Evolutionary conservation across 2,888 invertebrate genomes (phyloP).

Genomic region (Seira sanloemensis): DNA sequence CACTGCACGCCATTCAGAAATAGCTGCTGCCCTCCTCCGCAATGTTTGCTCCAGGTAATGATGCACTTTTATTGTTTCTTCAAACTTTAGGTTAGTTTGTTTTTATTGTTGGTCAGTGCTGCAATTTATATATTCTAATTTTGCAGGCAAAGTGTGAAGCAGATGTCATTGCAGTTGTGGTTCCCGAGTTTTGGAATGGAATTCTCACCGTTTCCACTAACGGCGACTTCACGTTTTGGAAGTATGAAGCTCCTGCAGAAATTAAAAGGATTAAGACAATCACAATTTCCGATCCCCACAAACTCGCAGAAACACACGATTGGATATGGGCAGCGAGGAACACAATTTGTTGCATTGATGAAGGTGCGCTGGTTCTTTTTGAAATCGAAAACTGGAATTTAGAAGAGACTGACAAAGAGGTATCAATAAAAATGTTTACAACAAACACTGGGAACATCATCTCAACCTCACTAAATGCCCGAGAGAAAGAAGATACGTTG

Average conservation of each 20-base stretch:
- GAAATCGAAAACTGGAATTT: slow-evolving; percentile 18
- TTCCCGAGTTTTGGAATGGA: slow-evolving; percentile 69
- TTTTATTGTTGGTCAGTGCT: too few relatives aligned
- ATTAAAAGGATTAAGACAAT: slow-evolving; percentile 10
- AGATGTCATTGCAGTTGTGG: slow-evolving; percentile 57
- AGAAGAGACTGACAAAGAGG: slow-evolving; percentile 10
- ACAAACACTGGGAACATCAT: background rate
- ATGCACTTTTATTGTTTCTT: slow-evolving; percentile 18
- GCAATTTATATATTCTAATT: background rate
- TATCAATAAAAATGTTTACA: background rate
- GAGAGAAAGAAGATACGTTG: slow-evolving; percentile 15
- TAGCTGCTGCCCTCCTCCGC: slow-evolving; percentile 72
- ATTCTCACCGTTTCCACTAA: slow-evolving; percentile 40
- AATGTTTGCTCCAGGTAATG: slow-evolving; percentile 66
- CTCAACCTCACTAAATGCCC: background rate
- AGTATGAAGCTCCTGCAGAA: background rate
- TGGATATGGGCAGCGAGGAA: slow-evolving; percentile 68
- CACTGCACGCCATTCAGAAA: slow-evolving; percentile 70
- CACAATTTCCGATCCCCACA: background rate
- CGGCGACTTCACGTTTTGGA: slow-evolving; percentile 50
- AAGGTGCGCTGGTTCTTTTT: background rate
- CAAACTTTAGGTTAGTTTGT: background rate
- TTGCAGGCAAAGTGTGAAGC: slow-evolving; percentile 7
- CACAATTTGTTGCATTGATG: slow-evolving; percentile 46
- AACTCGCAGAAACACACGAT: slow-evolving; percentile 39